Evolutionary conservation across 2,888 invertebrate species (phyloP).

Genomic region (Branchellion lobata): DNA sequence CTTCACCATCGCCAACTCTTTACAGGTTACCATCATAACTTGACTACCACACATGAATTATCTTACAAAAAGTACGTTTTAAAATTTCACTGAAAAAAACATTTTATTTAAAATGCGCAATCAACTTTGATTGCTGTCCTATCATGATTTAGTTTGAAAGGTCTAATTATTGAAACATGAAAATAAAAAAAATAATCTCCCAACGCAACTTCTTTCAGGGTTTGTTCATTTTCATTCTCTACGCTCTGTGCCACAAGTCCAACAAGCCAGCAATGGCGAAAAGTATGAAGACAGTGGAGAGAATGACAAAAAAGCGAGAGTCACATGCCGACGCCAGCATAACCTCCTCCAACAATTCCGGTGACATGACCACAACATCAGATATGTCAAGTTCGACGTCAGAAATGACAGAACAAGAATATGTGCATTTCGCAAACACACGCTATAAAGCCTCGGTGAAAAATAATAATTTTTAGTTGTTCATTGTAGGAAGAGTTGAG

Average conservation of each 20-base stretch:
- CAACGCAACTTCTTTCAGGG: slow-evolving; percentile 44
- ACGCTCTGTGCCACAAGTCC: slow-evolving; percentile 47
- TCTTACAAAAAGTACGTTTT: background rate
- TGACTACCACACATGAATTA: background rate
- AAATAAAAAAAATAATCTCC: background rate
- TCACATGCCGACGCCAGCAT: too few species aligned
- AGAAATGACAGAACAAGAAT: background rate
- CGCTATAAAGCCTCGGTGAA: too few species aligned
- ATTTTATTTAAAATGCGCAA: background rate
- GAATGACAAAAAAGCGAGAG: background rate
- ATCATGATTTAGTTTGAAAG: background rate
- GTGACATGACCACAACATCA: background rate
- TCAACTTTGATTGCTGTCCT: background rate
- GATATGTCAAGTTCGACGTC: too few species aligned
- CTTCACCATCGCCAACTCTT: slow-evolving; percentile 49
- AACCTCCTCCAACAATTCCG: too few species aligned
- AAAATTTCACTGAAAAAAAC: background rate
- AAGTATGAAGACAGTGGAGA: background rate
- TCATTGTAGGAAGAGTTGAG: too few species aligned
- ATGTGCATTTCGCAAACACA: too few species aligned
- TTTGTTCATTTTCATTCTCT: slow-evolving; percentile 51
- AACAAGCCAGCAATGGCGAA: background rate
- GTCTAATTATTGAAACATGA: background rate
- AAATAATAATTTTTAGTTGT: too few species aligned
- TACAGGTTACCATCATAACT: slow-evolving; percentile 47